Conservation (phyloP, 2,797 vertebrate genomes). For the Myripristis murdjan region DNA sequence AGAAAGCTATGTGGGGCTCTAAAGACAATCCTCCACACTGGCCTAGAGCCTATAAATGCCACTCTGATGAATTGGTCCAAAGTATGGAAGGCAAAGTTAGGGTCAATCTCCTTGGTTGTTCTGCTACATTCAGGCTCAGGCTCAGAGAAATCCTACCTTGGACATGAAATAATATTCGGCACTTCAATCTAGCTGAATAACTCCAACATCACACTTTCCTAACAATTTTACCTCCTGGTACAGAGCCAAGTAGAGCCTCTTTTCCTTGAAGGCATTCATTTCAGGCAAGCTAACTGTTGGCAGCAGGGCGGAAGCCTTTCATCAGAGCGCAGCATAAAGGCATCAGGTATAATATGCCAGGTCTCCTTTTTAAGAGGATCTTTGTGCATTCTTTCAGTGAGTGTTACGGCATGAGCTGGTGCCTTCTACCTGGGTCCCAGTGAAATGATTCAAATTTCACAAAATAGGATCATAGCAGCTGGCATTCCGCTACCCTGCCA, state of each 20-base stretch:
- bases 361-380: constrained; percentile 61
- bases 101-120: constrained; percentile 40
- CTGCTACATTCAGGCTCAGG: too few relatives aligned
- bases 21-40: background rate
- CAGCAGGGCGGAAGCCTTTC: constrained; percentile 70
- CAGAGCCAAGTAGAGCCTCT: constrained; percentile 49
- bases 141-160: constrained; percentile 48
- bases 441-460: constrained; percentile 78
- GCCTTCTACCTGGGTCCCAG: constrained; percentile 67
- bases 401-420: constrained; percentile 43
- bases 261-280: constrained; percentile 70
- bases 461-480: constrained; percentile 77
- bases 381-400: constrained; percentile 66
- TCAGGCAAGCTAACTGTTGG: constrained; percentile 72
- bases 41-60: constrained; percentile 2
- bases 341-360: constrained; percentile 65
- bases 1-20: background rate
- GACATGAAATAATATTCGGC: constrained; percentile 48
- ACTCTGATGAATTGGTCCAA: constrained; percentile 24
- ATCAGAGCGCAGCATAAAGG: constrained; percentile 74
- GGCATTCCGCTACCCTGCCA: constrained; percentile 66
- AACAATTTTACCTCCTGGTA: constrained; percentile 61
- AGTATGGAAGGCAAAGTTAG: constrained; percentile 30
- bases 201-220: constrained; percentile 49
- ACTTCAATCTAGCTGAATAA: constrained; percentile 57